Conservation (phyloP, 2,113 vertebrate species). For the Odocoileus hemionus region DNA sequence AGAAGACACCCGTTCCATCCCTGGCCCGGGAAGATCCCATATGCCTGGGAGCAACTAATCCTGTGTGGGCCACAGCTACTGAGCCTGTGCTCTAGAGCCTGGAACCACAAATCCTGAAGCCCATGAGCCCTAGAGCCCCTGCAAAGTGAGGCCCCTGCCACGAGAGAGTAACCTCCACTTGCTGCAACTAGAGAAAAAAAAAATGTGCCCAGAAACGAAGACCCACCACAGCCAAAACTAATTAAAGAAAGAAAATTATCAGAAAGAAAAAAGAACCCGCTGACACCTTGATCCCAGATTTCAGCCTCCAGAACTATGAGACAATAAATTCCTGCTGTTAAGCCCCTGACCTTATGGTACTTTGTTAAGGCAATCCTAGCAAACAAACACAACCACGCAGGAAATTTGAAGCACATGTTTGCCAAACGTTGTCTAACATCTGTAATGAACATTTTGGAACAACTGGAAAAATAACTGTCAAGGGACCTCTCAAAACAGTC, state of each 20-base stretch:
- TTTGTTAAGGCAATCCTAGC: not conserved
- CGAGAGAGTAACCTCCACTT: not conserved
- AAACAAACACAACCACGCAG: not conserved
- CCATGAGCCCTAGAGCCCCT: not conserved
- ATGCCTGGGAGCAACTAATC: not conserved
- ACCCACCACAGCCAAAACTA: not conserved
- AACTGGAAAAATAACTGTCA: not conserved
- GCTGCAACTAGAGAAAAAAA: not conserved
- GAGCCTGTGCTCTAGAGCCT: not conserved
- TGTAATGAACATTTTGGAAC: not conserved
- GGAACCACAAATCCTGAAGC: not conserved
- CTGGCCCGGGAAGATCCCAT: not conserved
- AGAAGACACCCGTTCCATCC: not conserved
- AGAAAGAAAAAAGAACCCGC: not conserved
- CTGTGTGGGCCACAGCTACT: accelerated
- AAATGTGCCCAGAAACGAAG: not conserved
- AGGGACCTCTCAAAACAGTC: not conserved
- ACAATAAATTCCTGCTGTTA: not conserved
- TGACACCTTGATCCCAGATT: not conserved
- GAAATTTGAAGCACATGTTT: not conserved
- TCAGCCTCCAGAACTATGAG: not conserved
- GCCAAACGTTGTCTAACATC: not conserved
- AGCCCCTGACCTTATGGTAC: not conserved
- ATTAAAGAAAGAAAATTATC: not conserved
- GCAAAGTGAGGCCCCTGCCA: not conserved